These are phyloP conservation scores for Campaea margaritaria DNA, from an alignment of 2,888 invertebrate genomes.

Conservation along the genomic window DNA sequence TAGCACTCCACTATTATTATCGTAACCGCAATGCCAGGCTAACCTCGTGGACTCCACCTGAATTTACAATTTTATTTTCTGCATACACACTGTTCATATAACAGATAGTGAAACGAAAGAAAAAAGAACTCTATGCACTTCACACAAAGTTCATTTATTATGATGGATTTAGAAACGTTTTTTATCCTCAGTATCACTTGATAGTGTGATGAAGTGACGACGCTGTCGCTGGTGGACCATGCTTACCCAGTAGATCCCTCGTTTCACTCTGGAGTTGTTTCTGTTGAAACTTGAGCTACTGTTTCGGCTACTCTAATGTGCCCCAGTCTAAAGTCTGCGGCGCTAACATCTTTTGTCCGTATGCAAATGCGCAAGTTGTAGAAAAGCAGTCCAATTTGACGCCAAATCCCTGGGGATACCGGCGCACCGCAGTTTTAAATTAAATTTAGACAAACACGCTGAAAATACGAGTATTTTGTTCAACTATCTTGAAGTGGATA, in stretches of 20 bases:
- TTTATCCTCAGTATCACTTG: too few relatives aligned
- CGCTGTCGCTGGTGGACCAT: too few relatives aligned
- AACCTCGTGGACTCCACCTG: too few relatives aligned
- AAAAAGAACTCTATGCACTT: too few relatives aligned
- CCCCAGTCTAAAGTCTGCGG: slow-evolving; percentile 32
- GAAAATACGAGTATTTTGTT: slow-evolving; percentile 37
- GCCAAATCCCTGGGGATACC: slow-evolving; percentile 70
- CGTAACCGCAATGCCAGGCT: neutral
- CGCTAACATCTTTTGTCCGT: slow-evolving; percentile 58
- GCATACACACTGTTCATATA: too few relatives aligned
- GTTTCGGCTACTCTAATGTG: neutral
- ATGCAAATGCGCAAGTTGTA: slow-evolving; percentile 78
- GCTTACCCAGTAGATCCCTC: too few relatives aligned
- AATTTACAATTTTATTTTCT: too few relatives aligned
- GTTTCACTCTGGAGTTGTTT: too few relatives aligned
- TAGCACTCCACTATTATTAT: neutral
- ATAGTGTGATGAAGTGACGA: too few relatives aligned
- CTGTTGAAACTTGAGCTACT: slow-evolving; percentile 14
- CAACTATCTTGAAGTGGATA: slow-evolving; percentile 37
- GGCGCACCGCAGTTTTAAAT: slow-evolving; percentile 73
- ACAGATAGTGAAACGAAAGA: too few relatives aligned
- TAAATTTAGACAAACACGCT: slow-evolving; percentile 57
- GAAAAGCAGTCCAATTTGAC: slow-evolving; percentile 77
- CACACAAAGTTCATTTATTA: too few relatives aligned
- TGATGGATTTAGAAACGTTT: too few relatives aligned